phyloP scores from a whole-genome alignment of 1,140 invertebrate species.

The Ceratosolen fusciceps region DNA sequence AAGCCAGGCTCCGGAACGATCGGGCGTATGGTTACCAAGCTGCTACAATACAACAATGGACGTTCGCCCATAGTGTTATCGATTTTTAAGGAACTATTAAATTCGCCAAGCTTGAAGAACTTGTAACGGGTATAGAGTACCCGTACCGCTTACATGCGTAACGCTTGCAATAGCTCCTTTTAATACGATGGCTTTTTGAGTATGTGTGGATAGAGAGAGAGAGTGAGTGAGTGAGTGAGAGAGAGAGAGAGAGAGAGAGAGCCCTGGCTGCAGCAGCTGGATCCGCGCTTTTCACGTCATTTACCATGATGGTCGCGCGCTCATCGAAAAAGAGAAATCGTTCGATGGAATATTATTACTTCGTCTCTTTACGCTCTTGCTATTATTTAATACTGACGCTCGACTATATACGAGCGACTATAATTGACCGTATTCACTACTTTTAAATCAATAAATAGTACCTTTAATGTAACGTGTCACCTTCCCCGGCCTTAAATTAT shows the following conservation, averaged over 20 bases:
- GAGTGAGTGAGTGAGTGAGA: too few relatives aligned
- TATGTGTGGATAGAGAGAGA: background rate
- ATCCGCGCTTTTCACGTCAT: background rate
- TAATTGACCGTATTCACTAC: background rate
- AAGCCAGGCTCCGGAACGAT: background rate
- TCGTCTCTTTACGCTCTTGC: too few relatives aligned
- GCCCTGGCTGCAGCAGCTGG: background rate
- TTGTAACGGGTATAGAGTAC: background rate
- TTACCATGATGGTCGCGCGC: background rate
- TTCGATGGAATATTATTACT: background rate
- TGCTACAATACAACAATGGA: slow-evolving; percentile 8
- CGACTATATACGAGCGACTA: background rate
- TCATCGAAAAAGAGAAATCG: background rate
- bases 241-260: too few relatives aligned
- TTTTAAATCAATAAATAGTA: background rate
- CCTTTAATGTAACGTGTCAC: background rate
- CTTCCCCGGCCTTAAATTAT: background rate
- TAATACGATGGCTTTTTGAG: background rate
- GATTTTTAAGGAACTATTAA: slow-evolving; percentile 43
- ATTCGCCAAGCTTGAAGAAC: background rate
- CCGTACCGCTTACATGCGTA: too few relatives aligned
- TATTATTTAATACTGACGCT: background rate
- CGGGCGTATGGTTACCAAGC: background rate
- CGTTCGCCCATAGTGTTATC: slow-evolving; percentile 16
- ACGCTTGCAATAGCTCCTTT: background rate